Evolutionary conservation across 2,113 vertebrate species (phyloP), one percentile per base, ranked within the genome.

Genomic region (Vombatus ursinus): DNA sequence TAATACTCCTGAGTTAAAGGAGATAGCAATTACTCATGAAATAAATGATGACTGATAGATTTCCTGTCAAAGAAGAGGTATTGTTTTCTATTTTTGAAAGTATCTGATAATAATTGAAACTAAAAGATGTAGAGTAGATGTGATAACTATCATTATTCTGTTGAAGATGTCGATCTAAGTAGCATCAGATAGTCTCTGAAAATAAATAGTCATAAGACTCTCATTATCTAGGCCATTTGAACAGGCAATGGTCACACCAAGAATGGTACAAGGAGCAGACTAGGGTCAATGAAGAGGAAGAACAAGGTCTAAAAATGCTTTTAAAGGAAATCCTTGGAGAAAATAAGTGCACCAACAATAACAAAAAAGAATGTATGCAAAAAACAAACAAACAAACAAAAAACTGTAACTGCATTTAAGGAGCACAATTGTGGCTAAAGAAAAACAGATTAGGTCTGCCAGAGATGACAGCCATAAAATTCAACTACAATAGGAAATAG

Each of bases 371-470:
- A 91, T 93, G 96, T 94, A 95, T 53, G 96, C 1, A 96, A 97
- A 97, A 57, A 31, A 52, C 19, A 19, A 52, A 3, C 52, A 19
- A 52, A 2, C 16, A 52, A 52, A 22, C 16, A 22, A 52, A 52
- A 52, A 91, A 91, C 94, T 68, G 50, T 97, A 96, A 97, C 53
- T 44, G 92, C 96, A 97, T 97, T 61, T 97, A 97, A 94, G 49
- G 0, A 95, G 92, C 96, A 95, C 96, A 97, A 96, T 96, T 96
- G 96, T 94, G 93, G 96, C 96, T 91, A 96, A 96, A 90, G 93
- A 95, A 97, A 97, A 96, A 90, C 97, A 97, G 94, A 97, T 98
- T 96, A 97, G 52, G 94, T 96, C 91, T 93, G 95, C 96, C 92
- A 96, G 95, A 95, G 95, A 96, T 91, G 93, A 97, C 61, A 97